Base-by-base conservation (phyloP, 2,113 vertebrate genomes). In the Salvelinus sp. region DNA sequence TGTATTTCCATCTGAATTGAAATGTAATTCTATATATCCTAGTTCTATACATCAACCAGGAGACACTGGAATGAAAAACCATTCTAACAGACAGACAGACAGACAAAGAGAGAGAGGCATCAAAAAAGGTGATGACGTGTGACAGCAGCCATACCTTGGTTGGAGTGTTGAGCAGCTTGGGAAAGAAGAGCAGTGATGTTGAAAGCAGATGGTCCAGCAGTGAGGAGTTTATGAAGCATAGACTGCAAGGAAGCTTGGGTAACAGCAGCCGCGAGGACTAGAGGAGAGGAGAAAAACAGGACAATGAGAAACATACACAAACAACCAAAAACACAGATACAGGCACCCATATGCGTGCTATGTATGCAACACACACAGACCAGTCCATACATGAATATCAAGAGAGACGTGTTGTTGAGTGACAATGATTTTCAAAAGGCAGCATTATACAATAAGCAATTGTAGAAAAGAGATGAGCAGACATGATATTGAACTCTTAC, bases 221-320 rank as follows among this genome's bases (percentile, higher is more conserved):
- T 94, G 91, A 99, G 96, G 93, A 98, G 96, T 92, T 98, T 99
- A 94, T 99, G 98, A 93, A 99, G 96, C 94, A 99, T 96, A 93
- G 97, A 98, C 91, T 97, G 97, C 93, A 99, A 93, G 87, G 97
- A 99, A 90, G 98, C 98, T 94, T 99, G 97, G 90, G 98, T 99
- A 90, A 99, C 98, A 93, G 98, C 98, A 92, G 98, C 98, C 94
- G 98, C 96, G 93, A 99, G 95, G 93, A 98, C 98, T 98, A 84
- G 78, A 87, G 79, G 70, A 78, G 82, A 86, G 18, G n/a, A 13
- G 12, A 48, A 60, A 57, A 10, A 87, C 0, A 18, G 50, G 50
- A 54, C 50, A 54, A 54, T 54, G 16, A 54, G 12, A 50, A 18
- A 54, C 13, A 54, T 4, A 50, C 48, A 76, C 10, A 69, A 68